These are phyloP conservation scores for Caenorhabditis angaria DNA, from an alignment of 2,888 invertebrate genomes.

Conservation along the genomic window DNA sequence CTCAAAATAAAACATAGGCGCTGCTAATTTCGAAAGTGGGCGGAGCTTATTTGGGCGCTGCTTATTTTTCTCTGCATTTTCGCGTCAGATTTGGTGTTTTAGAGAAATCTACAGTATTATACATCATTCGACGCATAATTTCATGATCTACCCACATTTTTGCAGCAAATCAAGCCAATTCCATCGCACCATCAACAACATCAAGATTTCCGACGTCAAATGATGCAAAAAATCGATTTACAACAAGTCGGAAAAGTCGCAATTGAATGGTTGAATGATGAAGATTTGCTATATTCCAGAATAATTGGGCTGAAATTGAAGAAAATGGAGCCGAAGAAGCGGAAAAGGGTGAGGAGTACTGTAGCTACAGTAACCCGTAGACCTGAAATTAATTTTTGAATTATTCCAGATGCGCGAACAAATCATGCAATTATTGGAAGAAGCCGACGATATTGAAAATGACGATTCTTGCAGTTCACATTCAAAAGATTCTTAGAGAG, in stretches of 20 bases:
- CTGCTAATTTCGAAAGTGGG: too few relatives aligned
- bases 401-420: constrained; percentile 53
- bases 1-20: too few relatives aligned
- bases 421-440: constrained; percentile 60
- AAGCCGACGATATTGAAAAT: constrained; percentile 47
- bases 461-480: constrained; percentile 42
- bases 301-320: constrained; percentile 62
- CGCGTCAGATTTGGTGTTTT: too few relatives aligned
- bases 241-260: constrained; percentile 43
- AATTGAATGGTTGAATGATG: constrained; percentile 63
- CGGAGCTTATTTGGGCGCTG: too few relatives aligned
- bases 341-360: constrained; percentile 48
- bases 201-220: constrained; percentile 1
- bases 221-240: constrained; percentile 26
- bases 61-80: too few relatives aligned
- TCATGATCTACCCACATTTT: background rate
- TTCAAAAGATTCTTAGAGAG: background rate
- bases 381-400: too few relatives aligned
- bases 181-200: background rate
- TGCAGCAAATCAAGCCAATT: background rate
- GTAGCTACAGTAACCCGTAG: too few relatives aligned
- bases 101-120: too few relatives aligned
- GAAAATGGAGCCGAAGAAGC: constrained; percentile 61
- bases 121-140: too few relatives aligned
- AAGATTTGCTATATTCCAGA: constrained; percentile 64